Evolutionary conservation across 2,113 vertebrate species (phyloP).

Genomic region (Xiphophorus hellerii): DNA sequence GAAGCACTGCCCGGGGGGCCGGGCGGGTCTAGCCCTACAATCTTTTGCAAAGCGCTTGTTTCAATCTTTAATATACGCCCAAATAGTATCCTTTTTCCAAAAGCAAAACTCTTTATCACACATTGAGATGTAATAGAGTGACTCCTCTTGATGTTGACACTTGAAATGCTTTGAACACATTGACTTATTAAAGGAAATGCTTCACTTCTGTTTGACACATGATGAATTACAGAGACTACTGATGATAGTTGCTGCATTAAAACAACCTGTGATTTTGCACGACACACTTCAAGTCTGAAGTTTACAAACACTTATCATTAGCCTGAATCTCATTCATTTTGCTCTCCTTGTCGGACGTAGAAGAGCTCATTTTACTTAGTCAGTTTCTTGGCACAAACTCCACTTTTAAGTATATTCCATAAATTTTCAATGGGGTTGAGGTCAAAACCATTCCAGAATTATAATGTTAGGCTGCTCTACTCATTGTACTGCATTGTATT

Average conservation of each 20-base stretch:
- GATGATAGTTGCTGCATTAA: not conserved
- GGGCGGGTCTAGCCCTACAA: not conserved
- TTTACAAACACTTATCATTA: too few relatives aligned
- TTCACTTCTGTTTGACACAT: slow-evolving; percentile 19
- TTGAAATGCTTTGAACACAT: slow-evolving; percentile 15
- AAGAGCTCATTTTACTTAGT: not conserved
- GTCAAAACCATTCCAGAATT: not conserved
- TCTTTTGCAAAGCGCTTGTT: slow-evolving; percentile 27
- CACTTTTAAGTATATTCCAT: not conserved
- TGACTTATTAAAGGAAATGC: slow-evolving; percentile 7
- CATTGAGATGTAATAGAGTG: slow-evolving; percentile 8
- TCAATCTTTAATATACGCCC: slow-evolving; percentile 34
- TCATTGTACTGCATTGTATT: not conserved
- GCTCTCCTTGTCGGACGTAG: not conserved
- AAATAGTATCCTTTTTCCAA: slow-evolving; percentile 10
- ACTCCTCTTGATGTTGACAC: slow-evolving; percentile 23
- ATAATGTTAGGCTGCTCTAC: not conserved
- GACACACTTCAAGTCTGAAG: too few relatives aligned
- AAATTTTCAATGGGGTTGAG: not conserved
- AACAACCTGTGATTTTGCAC: not conserved
- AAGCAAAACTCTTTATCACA: slow-evolving; percentile 8
- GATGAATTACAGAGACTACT: not conserved
- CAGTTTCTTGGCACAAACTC: not conserved
- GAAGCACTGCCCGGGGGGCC: too few relatives aligned
- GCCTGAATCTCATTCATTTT: too few relatives aligned